Evolutionary conservation across 2,113 vertebrate species (phyloP).

Genomic region (Callipepla squamata): DNA sequence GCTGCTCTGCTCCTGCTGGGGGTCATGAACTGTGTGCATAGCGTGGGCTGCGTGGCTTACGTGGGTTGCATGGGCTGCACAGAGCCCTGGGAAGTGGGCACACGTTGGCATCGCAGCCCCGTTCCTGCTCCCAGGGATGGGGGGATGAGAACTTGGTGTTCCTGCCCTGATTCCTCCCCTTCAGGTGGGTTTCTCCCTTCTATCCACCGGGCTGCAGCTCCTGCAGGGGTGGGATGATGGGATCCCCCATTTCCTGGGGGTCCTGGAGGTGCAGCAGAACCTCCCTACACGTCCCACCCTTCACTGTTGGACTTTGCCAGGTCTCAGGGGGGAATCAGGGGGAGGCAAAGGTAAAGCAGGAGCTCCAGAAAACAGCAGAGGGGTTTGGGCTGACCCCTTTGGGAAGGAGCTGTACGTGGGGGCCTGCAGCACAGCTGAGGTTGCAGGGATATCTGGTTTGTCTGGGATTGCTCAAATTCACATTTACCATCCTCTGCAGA

Average conservation of each 20-base stretch:
- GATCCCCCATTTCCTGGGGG: neutral
- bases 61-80: neutral
- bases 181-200: neutral
- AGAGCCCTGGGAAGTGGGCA: neutral
- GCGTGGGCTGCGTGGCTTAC: too few relatives aligned
- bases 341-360: neutral
- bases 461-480: neutral
- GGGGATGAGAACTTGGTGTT: neutral
- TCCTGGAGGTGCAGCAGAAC: neutral
- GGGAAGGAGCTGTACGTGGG: neutral
- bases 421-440: fast-evolving
- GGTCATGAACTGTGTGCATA: neutral
- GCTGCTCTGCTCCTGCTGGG: neutral
- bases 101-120: neutral
- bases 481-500: too few relatives aligned
- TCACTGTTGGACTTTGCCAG: neutral
- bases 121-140: neutral
- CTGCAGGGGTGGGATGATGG: neutral
- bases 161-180: neutral
- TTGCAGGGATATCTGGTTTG: neutral
- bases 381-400: fast-evolving
- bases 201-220: neutral
- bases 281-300: neutral
- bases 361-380: neutral
- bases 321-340: too few relatives aligned